These are phyloP conservation scores for Bradypodion pumilum DNA, from an alignment of 2,797 vertebrate genomes.

Conservation along the genomic window DNA sequence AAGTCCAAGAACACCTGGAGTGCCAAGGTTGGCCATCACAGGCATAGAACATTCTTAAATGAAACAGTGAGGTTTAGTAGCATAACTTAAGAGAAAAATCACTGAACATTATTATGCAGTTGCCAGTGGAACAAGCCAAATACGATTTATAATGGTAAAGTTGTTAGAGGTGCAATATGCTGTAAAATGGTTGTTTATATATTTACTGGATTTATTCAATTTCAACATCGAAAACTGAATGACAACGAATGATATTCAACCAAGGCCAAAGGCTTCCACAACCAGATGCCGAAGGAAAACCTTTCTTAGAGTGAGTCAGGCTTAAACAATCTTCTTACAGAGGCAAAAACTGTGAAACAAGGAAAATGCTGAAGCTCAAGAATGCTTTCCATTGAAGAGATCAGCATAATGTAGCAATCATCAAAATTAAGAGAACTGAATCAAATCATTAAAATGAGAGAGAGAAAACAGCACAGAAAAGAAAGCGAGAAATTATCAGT, in stretches of 20 bases:
- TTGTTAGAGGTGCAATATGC: neutral
- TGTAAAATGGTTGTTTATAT: neutral
- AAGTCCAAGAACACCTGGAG: too few species aligned
- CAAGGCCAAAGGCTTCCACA: neutral
- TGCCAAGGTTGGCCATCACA: too few species aligned
- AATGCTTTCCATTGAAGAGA: neutral
- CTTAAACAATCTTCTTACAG: neutral
- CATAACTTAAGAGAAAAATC: neutral
- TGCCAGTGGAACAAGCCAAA: neutral
- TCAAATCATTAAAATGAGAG: neutral
- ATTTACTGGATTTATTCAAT: too few species aligned
- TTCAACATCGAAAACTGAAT: neutral
- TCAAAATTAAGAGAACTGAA: constrained; percentile 28
- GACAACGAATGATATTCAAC: neutral
- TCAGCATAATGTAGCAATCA: neutral
- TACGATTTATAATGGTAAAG: neutral
- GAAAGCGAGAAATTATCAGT: neutral
- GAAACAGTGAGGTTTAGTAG: neutral
- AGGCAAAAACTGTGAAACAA: constrained; percentile 25
- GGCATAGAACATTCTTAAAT: neutral
- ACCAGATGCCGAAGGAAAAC: neutral
- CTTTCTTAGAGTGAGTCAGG: neutral
- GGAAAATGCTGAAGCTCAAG: constrained; percentile 6
- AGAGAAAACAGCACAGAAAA: neutral
- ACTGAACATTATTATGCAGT: neutral